A percentile compares a stretch with the other conserved stretches of the same genome.
phyloP scores from a whole-genome alignment of 2,888 invertebrate species.

The Ormyrus pomaceus region DNA sequence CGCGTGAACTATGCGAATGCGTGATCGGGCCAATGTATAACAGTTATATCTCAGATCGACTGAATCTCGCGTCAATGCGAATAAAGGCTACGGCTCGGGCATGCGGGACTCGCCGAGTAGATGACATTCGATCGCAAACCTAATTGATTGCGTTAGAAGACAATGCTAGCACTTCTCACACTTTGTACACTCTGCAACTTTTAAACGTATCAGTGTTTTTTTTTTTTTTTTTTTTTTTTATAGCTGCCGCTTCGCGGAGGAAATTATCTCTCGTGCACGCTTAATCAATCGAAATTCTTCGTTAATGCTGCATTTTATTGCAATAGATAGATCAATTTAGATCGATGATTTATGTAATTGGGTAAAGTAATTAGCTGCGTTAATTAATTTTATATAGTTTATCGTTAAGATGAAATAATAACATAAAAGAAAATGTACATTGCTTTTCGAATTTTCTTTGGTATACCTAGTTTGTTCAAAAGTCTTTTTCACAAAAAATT shows the following conservation, averaged over 20 bases:
- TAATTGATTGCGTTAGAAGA: constrained; percentile 49
- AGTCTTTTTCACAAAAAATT: no score
- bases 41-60: background rate
- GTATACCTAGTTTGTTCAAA: no score
- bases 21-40: background rate
- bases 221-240: background rate
- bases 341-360: no score
- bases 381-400: no score
- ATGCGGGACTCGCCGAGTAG: constrained; percentile 26
- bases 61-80: constrained; percentile 21
- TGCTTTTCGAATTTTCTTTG: no score
- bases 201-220: background rate
- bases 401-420: no score
- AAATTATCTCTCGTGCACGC: no score
- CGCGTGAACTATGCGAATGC: constrained; percentile 3
- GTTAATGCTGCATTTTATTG: no score
- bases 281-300: no score
- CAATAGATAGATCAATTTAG: no score
- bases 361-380: no score
- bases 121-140: constrained; percentile 45
- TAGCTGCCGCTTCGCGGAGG: background rate
- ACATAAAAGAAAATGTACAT: no score
- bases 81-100: constrained; percentile 11
- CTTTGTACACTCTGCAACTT: constrained; percentile 24
- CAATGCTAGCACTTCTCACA: constrained; percentile 32